A percentile compares a stretch with the other conserved stretches of the same genome.
These are phyloP conservation scores for Erpetoichthys calabaricus DNA, from an alignment of 2,797 vertebrate species.

Conservation along the genomic window DNA sequence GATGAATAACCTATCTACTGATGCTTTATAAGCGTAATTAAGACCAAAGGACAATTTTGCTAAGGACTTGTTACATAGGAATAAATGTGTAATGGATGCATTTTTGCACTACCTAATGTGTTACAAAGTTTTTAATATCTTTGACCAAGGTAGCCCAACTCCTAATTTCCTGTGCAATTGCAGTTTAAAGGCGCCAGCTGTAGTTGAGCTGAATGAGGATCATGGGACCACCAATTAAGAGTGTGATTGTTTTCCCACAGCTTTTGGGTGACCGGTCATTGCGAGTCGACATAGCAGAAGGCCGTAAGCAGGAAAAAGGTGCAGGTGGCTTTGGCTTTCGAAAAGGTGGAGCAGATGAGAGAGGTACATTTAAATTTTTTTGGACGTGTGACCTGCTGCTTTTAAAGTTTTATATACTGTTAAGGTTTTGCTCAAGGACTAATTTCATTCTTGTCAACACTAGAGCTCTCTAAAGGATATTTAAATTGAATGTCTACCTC, in stretches of 20 bases:
- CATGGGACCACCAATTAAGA: slow-evolving; percentile 2
- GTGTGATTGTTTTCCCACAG: slow-evolving; percentile 37
- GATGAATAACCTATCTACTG: too few species aligned
- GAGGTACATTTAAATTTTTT: slow-evolving; percentile 52
- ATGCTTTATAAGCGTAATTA: too few species aligned
- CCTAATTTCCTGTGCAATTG: too few species aligned
- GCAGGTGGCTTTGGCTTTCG: slow-evolving; percentile 65
- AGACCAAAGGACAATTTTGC: too few species aligned
- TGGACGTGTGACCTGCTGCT: background rate
- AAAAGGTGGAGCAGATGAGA: slow-evolving; percentile 75
- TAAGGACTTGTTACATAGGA: too few species aligned
- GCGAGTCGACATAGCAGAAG: slow-evolving; percentile 94
- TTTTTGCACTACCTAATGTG: too few species aligned
- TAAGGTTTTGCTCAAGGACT: background rate
- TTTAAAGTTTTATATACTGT: background rate
- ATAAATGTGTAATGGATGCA: too few species aligned
- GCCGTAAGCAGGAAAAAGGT: slow-evolving; percentile 83
- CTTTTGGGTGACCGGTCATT: slow-evolving; percentile 71
- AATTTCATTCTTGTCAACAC: background rate
- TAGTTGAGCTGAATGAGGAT: background rate
- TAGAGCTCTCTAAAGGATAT: too few species aligned
- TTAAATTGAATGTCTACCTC: too few species aligned
- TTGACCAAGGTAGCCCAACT: too few species aligned
- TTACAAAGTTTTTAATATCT: too few species aligned
- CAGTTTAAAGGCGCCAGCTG: background rate